phyloP scores from a whole-genome alignment of 2,888 invertebrate genomes.

The Uloborus plumipes region DNA sequence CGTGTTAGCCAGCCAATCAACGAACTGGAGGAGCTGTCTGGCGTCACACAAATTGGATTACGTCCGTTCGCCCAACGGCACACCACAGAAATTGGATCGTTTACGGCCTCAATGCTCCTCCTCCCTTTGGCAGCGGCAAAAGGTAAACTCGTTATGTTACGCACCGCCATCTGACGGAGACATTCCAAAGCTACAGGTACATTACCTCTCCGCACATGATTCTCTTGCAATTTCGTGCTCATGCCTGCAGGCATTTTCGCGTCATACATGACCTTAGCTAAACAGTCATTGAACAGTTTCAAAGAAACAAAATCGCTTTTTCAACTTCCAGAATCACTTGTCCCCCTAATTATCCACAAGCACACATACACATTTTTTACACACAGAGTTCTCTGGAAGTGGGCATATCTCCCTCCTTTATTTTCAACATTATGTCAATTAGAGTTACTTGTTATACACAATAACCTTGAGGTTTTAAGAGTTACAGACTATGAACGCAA shows the following conservation, averaged over 20 bases:
- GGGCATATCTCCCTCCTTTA: too few relatives aligned
- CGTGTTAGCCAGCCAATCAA: slow-evolving; percentile 63
- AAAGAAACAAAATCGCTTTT: background rate
- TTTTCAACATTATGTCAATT: too few relatives aligned
- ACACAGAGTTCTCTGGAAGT: too few relatives aligned
- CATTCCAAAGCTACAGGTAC: slow-evolving; percentile 24
- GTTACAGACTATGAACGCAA: too few relatives aligned
- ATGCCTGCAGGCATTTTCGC: background rate
- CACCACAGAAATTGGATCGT: slow-evolving; percentile 62
- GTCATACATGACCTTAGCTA: too few relatives aligned
- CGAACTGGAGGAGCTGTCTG: slow-evolving; percentile 56
- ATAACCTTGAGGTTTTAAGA: too few relatives aligned
- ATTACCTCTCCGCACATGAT: background rate
- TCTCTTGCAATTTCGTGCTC: background rate
- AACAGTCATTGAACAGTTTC: too few relatives aligned
- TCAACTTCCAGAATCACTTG: background rate
- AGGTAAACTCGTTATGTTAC: slow-evolving; percentile 58
- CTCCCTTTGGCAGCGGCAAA: slow-evolving; percentile 35
- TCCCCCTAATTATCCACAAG: background rate
- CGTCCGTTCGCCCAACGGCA: slow-evolving; percentile 52
- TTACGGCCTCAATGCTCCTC: slow-evolving; percentile 49
- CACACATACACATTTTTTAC: background rate
- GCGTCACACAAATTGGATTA: slow-evolving; percentile 59
- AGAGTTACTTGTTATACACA: too few relatives aligned
- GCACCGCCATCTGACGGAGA: slow-evolving; percentile 46